Evolutionary conservation across 2,888 invertebrate species (phyloP).

Genomic region (Cerceris rybyensis): DNA sequence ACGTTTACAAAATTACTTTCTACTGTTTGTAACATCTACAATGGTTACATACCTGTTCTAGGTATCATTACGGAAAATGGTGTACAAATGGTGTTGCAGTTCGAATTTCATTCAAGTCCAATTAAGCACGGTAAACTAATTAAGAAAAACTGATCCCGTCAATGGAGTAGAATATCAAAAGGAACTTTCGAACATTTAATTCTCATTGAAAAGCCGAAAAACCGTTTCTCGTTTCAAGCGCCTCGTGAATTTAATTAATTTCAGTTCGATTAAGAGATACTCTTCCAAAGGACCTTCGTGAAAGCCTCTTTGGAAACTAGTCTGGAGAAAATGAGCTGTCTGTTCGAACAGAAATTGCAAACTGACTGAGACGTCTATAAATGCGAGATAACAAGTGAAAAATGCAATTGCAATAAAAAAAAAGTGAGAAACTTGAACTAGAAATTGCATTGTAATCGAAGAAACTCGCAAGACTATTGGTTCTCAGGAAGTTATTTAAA

Average conservation of each 20-base stretch:
- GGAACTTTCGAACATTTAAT: background rate
- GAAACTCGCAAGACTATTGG: no score
- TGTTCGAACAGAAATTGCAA: background rate
- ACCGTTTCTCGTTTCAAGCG: slow-evolving; percentile 52
- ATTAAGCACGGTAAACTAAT: no score
- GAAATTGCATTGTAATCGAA: no score
- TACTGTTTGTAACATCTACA: no score
- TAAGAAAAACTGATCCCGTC: no score
- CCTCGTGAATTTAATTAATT: slow-evolving; percentile 59
- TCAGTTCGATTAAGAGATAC: slow-evolving; percentile 39
- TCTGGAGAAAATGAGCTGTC: slow-evolving; percentile 1
- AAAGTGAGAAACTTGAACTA: background rate
- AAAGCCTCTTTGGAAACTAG: slow-evolving; percentile 9
- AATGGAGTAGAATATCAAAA: slow-evolving; percentile 41
- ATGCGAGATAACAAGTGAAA: background rate
- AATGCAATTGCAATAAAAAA: background rate
- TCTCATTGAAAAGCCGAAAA: slow-evolving; percentile 14
- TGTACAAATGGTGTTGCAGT: no score
- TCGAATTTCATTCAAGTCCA: no score
- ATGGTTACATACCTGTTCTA: no score
- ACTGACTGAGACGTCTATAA: background rate
- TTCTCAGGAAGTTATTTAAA: no score
- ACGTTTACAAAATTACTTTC: no score
- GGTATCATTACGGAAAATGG: no score
- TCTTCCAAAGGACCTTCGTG: slow-evolving; percentile 33